Evolutionary conservation across 2,113 vertebrate species (phyloP), one percentile per base, ranked within the genome.

Genomic region (Seriola aureovittata): DNA sequence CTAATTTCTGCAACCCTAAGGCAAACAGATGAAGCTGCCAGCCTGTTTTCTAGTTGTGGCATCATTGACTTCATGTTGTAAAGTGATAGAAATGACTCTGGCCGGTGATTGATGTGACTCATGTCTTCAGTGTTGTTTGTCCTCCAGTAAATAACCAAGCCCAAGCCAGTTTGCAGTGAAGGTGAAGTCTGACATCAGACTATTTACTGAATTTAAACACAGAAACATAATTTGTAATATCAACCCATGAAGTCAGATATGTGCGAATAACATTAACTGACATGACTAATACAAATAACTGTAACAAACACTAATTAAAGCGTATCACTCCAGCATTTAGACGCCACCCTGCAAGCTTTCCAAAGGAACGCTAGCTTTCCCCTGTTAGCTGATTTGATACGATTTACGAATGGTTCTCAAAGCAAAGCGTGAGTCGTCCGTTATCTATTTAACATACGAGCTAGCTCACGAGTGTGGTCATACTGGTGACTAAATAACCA

Each of bases 81-180:
- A 8, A 38, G 1, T 36, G 23, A 11, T 1, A 12, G 32, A 55
- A 25, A 9, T 48, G 42, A 8, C 0, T 2, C 40, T 19, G 58
- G 4, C 16, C 2, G 7, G 25, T 21, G 23, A 36, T 42, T 57
- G 29, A 11, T 36, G 16, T 1, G 34, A 19, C 4, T 23, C 12
- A 44, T 64, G 29, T 57, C 11, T 73, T 3, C 5, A 2, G 42
- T n/a, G 50, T 65, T 16, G 42, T 66, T 54, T 62, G 34, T 40
- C 36, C 17, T 71, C 75, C 79, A 88, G 82, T 36, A 90, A 73
- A 79, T 88, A 89, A 12, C 74, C 58, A 7, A 57, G 62, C 71
- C 87, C 25, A 5, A 48, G 17, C 19, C 79, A 32, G 70, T 44
- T 55, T 8, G 71, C 68, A 72, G 19, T 73, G 80, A 82, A 70